A percentile compares a stretch with the other conserved stretches of the same genome.
phyloP scores from a whole-genome alignment of 2,888 invertebrate genomes.

The Thymelicus lineola region DNA sequence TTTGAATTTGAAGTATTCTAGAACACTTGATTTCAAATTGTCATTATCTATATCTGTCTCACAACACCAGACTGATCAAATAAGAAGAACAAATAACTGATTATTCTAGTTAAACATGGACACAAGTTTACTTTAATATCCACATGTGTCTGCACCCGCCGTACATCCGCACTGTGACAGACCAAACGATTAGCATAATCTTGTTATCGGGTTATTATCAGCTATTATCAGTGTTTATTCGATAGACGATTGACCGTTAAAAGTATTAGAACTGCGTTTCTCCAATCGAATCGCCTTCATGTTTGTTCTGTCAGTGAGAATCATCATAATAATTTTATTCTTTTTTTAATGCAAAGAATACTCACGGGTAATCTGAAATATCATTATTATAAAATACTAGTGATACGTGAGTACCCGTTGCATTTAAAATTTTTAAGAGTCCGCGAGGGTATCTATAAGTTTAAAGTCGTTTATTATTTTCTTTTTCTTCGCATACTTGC shows the following conservation, averaged over 20 bases:
- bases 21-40: neutral
- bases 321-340: no score
- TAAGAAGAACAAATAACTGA: neutral
- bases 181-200: slow-evolving; percentile 21
- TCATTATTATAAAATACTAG: no score
- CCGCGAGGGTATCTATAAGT: no score
- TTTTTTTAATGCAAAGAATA: no score
- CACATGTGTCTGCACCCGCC: neutral
- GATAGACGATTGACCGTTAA: slow-evolving; percentile 30
- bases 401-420: no score
- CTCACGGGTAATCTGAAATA: no score
- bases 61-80: neutral
- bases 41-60: neutral
- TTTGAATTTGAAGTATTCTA: neutral
- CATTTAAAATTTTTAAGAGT: no score
- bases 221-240: slow-evolving; percentile 14
- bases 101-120: neutral
- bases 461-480: no score
- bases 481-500: no score
- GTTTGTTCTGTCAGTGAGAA: no score
- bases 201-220: neutral
- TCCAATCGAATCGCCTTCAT: no score
- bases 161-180: slow-evolving; percentile 2
- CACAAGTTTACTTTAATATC: neutral
- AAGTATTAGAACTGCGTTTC: neutral